Percentiles rank a stretch among this genome's conserved stretches.
phyloP scores from a whole-genome alignment of 2,113 vertebrate genomes.

The Plotosus lineatus region DNA sequence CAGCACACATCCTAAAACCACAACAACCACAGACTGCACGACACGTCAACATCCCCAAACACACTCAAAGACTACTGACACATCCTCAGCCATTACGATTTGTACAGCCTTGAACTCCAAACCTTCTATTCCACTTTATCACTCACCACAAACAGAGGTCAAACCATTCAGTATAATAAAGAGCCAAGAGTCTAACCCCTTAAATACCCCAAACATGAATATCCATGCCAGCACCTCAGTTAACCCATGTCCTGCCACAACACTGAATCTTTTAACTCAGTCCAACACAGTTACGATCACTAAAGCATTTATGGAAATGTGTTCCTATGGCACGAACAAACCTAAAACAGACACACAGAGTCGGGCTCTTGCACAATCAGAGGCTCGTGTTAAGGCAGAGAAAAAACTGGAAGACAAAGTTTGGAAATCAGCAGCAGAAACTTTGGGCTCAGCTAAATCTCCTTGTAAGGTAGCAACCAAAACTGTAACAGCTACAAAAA shows the following conservation, averaged over 20 bases:
- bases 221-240: background rate
- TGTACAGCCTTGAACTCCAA: conserved; percentile 14
- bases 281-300: conserved; percentile 32
- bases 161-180: conserved; percentile 14
- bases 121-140: conserved; percentile 19
- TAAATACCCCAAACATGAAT: conserved; percentile 24
- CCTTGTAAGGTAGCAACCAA: background rate
- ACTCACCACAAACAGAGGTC: conserved; percentile 8
- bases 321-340: background rate
- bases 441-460: background rate
- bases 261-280: conserved; percentile 28
- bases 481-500: background rate
- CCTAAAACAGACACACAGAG: background rate
- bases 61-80: background rate
- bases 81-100: conserved; percentile 10
- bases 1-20: conserved; percentile 34
- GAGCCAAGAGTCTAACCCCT: conserved; percentile 17
- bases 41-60: conserved; percentile 15
- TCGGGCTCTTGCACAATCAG: background rate
- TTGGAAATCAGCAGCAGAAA: background rate
- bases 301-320: conserved; percentile 33
- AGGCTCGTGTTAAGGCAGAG: background rate
- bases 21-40: conserved; percentile 13
- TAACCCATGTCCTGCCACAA: conserved; percentile 18
- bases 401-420: background rate